Conservation (phyloP, 2,888 invertebrate species). For the Archips xylosteana region DNA sequence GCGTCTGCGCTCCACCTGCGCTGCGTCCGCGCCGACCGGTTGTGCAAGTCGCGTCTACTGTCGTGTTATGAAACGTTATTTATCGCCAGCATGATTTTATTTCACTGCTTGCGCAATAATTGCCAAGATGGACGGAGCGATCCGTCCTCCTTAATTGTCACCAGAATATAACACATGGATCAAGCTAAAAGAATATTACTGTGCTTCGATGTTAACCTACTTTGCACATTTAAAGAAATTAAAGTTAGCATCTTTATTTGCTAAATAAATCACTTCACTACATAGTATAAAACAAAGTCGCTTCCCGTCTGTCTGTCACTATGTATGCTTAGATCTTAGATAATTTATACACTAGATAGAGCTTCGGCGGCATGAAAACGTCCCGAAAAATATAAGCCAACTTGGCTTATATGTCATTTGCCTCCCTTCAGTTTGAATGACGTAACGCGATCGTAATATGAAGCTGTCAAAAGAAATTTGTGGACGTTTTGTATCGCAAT, state of each 20-base stretch:
- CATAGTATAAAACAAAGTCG: no score
- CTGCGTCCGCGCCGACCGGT: constrained; percentile 66
- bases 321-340: no score
- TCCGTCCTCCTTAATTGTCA: constrained; percentile 46
- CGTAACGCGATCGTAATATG: no score
- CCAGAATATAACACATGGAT: constrained; percentile 17
- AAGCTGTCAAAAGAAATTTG: no score
- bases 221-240: not conserved
- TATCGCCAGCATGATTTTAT: constrained; percentile 68
- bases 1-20: constrained; percentile 66
- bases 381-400: no score
- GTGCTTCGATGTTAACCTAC: not conserved
- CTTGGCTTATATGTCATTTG: no score
- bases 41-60: constrained; percentile 62
- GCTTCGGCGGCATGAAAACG: no score
- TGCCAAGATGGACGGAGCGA: constrained; percentile 56
- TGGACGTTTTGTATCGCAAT: no score
- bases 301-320: no score
- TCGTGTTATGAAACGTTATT: constrained; percentile 74
- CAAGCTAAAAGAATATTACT: not conserved
- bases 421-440: no score
- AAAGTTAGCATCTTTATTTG: not conserved
- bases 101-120: constrained; percentile 72
- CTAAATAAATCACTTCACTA: no score
- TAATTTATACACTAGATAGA: no score